Conservation (phyloP, 1,140 invertebrate genomes). For the Drosophila albomicans region DNA sequence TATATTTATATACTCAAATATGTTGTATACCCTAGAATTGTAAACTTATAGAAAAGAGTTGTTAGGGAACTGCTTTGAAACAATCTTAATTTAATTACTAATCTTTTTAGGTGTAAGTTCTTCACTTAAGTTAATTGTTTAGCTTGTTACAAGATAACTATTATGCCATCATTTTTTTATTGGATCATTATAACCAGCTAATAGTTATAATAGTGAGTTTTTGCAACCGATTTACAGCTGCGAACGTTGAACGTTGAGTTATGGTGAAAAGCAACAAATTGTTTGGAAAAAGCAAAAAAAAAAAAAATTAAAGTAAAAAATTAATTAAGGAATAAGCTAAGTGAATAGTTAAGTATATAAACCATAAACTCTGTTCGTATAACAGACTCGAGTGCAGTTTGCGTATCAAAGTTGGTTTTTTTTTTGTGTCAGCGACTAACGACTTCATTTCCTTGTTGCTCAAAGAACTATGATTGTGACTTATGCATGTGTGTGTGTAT, state of each 20-base stretch:
- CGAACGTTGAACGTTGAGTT: constrained; percentile 38
- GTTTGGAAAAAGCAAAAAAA: constrained; percentile 38
- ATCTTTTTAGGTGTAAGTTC: too few relatives aligned
- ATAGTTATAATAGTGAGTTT: constrained; percentile 34
- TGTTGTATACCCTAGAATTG: constrained; percentile 18
- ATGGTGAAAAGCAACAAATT: constrained; percentile 64
- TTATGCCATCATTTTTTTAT: background rate
- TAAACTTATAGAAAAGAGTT: background rate
- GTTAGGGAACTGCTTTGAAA: too few relatives aligned
- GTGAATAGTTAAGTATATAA: constrained; percentile 31
- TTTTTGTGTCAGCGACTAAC: constrained; percentile 34
- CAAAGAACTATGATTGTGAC: constrained; percentile 39
- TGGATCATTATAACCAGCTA: constrained; percentile 15
- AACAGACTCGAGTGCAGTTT: constrained; percentile 60
- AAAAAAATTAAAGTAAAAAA: constrained; percentile 25
- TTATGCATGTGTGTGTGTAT: constrained; percentile 1
- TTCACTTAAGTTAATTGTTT: background rate
- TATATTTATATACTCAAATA: background rate
- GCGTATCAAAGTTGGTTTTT: constrained; percentile 49
- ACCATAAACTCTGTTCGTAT: constrained; percentile 43
- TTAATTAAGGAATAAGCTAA: constrained; percentile 14
- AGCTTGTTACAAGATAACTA: background rate
- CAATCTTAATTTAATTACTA: too few relatives aligned
- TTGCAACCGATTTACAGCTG: constrained; percentile 32
- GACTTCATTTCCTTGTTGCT: constrained; percentile 68